Conservation (phyloP, 2,797 vertebrate genomes). For the Netta rufina region DNA sequence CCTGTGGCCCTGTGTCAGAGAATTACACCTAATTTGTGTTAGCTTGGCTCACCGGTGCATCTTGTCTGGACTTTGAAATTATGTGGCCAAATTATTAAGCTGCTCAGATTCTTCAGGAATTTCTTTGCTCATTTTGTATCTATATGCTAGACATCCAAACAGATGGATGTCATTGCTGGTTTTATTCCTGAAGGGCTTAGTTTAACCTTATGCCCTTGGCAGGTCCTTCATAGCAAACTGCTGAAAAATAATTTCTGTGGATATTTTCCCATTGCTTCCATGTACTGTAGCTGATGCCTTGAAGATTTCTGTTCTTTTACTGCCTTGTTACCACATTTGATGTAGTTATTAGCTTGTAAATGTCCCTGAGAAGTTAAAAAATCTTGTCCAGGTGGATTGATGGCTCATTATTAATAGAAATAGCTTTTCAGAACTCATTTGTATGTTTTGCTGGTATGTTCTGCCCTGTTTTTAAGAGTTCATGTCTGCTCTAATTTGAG, state of each 20-base stretch:
- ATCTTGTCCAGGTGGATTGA: neutral
- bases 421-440: slow-evolving; percentile 25
- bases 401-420: slow-evolving; percentile 43
- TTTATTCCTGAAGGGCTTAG: neutral
- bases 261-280: neutral
- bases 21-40: neutral
- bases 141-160: neutral
- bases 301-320: neutral
- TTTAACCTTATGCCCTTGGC: slow-evolving; percentile 19
- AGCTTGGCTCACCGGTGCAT: neutral
- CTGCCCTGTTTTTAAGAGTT: neutral
- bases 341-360: slow-evolving; percentile 28
- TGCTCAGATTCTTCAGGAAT: neutral
- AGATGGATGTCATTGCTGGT: neutral
- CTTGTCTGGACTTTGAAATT: neutral
- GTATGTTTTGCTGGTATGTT: slow-evolving; percentile 32
- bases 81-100: neutral
- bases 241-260: neutral
- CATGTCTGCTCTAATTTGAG: slow-evolving; percentile 32
- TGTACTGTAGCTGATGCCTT: neutral
- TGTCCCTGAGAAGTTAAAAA: slow-evolving; percentile 2
- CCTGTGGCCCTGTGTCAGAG: neutral
- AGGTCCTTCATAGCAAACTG: neutral
- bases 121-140: neutral
- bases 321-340: neutral